A percentile compares a stretch with the other conserved stretches of the same genome.
Conservation (phyloP, 2,888 invertebrate genomes). For the Oscheius sp. region DNA sequence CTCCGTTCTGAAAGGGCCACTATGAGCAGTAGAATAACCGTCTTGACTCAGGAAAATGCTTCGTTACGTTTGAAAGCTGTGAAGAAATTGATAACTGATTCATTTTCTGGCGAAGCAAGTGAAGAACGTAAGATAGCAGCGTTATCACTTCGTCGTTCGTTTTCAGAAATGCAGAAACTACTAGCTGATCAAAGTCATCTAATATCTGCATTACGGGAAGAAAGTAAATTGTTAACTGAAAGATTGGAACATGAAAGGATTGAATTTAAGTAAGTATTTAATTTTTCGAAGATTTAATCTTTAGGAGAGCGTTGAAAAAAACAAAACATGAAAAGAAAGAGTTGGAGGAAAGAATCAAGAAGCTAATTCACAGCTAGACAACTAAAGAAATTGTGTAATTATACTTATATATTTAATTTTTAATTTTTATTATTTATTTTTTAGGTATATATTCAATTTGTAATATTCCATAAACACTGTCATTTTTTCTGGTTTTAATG, state of each 20-base stretch:
- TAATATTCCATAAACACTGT: neutral
- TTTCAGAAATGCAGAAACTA: slow-evolving; percentile 44
- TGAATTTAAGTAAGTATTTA: slow-evolving; percentile 38
- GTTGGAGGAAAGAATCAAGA: slow-evolving; percentile 14
- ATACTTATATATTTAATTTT: too few species aligned
- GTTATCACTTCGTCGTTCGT: neutral
- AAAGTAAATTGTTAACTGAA: slow-evolving; percentile 44
- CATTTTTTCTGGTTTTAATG: neutral
- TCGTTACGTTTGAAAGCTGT: slow-evolving; percentile 11
- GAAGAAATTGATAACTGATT: slow-evolving; percentile 1
- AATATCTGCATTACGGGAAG: slow-evolving; percentile 47
- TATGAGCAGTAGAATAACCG: slow-evolving; percentile 12
- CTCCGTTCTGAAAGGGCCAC: slow-evolving; percentile 10
- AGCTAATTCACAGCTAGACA: slow-evolving; percentile 13
- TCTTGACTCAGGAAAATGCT: slow-evolving; percentile 27
- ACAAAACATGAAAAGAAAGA: slow-evolving; percentile 22
- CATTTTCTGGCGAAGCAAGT: neutral
- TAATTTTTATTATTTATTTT: too few species aligned
- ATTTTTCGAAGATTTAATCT: neutral
- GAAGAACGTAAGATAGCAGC: slow-evolving; percentile 9
- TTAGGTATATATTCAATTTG: neutral
- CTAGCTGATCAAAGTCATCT: slow-evolving; percentile 50
- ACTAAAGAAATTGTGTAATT: too few species aligned
- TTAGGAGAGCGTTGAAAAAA: slow-evolving; percentile 13
- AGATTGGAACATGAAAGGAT: slow-evolving; percentile 40